Percentiles rank a stretch among this genome's conserved stretches.
Conservation (phyloP, 2,888 invertebrate genomes). For the Drosophila barbarae region DNA sequence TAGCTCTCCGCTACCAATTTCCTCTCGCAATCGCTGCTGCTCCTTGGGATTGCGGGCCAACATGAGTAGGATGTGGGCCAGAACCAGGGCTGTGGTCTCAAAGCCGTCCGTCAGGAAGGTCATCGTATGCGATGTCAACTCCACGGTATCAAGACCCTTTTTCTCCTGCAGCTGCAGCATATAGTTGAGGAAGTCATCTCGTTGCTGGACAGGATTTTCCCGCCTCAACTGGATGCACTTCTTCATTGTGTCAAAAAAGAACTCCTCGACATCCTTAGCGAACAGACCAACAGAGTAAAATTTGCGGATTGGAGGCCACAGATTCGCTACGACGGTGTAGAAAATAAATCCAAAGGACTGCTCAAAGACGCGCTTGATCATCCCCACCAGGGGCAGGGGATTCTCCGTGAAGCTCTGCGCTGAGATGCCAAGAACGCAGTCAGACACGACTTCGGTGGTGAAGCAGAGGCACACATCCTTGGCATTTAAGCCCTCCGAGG, state of each 20-base stretch:
- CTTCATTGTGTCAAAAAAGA: conserved; percentile 68
- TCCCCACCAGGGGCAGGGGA: conserved; percentile 68
- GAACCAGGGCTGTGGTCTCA: conserved; percentile 71
- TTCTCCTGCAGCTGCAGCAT: conserved; percentile 75
- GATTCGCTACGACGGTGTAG: conserved; percentile 57
- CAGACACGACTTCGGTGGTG: conserved; percentile 79
- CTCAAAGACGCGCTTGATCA: conserved; percentile 70
- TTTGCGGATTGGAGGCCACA: conserved; percentile 68
- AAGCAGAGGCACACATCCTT: conserved; percentile 77
- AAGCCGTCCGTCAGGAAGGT: conserved; percentile 77
- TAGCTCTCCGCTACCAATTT: conserved; percentile 58
- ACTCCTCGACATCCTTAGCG: conserved; percentile 83
- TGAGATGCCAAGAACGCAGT: conserved; percentile 80
- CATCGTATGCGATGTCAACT: conserved; percentile 72
- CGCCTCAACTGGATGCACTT: conserved; percentile 64
- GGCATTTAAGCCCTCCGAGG: conserved; percentile 77
- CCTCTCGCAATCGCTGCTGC: conserved; percentile 66
- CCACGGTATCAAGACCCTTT: conserved; percentile 57
- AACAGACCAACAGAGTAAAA: conserved; percentile 61
- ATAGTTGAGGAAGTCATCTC: conserved; percentile 75
- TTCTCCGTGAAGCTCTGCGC: conserved; percentile 77
- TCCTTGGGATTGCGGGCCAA: conserved; percentile 63
- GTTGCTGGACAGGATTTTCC: conserved; percentile 39
- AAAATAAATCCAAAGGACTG: conserved; percentile 62
- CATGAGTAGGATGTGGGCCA: conserved; percentile 66